Conservation (phyloP, 1,140 invertebrate genomes). For the Bilobella aurantiaca region DNA sequence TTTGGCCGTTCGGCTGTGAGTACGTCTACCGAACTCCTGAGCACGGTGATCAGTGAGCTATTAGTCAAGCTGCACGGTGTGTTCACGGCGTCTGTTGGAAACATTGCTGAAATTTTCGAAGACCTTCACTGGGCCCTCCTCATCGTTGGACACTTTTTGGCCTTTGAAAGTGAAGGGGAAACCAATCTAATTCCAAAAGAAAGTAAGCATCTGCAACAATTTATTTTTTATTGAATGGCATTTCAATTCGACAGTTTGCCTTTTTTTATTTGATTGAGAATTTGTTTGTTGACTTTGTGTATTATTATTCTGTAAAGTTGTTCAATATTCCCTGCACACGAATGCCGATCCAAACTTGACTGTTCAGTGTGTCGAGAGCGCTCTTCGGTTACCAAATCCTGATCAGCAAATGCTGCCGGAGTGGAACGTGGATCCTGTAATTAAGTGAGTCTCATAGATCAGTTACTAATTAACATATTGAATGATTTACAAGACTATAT, state of each 20-base stretch:
- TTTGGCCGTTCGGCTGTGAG: conserved; percentile 39
- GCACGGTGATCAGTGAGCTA: background rate
- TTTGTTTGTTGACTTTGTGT: background rate
- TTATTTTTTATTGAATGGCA: background rate
- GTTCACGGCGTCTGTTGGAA: background rate
- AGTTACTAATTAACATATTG: background rate
- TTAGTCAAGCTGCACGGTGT: background rate
- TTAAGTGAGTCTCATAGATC: background rate
- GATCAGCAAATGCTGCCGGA: no score
- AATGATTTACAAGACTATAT: background rate
- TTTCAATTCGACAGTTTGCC: background rate
- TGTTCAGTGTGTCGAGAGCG: background rate
- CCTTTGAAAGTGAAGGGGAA: conserved; percentile 62
- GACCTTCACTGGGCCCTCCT: conserved; percentile 83
- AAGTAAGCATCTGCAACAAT: no score
- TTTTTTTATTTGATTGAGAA: background rate
- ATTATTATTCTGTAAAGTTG: conserved; percentile 43
- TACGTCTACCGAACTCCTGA: conserved; percentile 18
- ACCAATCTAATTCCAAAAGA: conserved; percentile 61
- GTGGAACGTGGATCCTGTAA: background rate
- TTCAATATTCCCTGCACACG: conserved; percentile 25
- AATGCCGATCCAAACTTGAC: conserved; percentile 5
- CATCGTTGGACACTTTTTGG: conserved; percentile 58
- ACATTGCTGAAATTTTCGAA: conserved; percentile 57
- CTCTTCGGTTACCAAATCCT: background rate